Percentiles rank a stretch among this genome's conserved stretches.
phyloP scores from a whole-genome alignment of 1,140 invertebrate genomes.

The Varroa destructor region DNA sequence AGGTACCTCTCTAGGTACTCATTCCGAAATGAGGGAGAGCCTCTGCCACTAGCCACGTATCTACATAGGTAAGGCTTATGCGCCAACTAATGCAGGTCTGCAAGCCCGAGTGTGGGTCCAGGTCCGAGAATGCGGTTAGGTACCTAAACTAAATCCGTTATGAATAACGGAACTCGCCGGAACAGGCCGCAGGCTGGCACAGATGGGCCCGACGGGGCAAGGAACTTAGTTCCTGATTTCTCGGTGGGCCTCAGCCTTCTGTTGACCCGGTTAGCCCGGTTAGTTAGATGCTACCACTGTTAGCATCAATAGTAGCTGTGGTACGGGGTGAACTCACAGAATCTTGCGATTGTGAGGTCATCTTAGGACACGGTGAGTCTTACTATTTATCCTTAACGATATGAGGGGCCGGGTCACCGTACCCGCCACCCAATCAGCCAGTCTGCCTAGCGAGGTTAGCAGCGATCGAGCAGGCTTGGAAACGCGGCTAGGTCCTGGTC shows the following conservation, averaged over 20 bases:
- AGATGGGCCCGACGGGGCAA: not conserved
- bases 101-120: not conserved
- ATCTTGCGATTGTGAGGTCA: not conserved
- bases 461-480: too few species aligned
- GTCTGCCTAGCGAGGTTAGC: too few species aligned
- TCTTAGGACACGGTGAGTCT: conserved; percentile 1
- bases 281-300: not conserved
- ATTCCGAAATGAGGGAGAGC: not conserved
- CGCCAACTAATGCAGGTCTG: not conserved
- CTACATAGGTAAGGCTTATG: not conserved
- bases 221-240: not conserved
- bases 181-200: not conserved
- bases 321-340: not conserved
- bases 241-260: not conserved
- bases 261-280: not conserved
- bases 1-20: not conserved
- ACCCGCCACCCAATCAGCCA: not conserved
- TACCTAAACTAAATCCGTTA: conserved; percentile 19
- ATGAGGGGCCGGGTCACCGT: conserved; percentile 1
- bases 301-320: not conserved
- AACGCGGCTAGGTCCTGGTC: too few species aligned
- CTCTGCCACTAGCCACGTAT: not conserved
- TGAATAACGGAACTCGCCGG: conserved; percentile 4
- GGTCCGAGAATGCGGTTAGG: not conserved
- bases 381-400: not conserved